phyloP scores from a whole-genome alignment of 2,888 invertebrate genomes.

The Epistrophe eligans region DNA sequence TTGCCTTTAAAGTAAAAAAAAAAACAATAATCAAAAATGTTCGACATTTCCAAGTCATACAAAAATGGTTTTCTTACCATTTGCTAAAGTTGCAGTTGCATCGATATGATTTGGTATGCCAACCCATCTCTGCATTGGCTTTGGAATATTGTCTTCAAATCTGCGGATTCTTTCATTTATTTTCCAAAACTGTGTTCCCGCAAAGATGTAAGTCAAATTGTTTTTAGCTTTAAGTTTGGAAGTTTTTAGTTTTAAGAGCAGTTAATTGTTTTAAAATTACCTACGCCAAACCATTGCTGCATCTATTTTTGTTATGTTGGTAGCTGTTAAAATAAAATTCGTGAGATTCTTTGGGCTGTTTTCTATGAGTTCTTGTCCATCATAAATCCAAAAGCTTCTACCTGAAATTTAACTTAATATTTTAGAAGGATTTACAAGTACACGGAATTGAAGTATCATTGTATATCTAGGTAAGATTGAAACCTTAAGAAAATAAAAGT shows the following conservation, averaged over 20 bases:
- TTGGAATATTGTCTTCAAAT: conserved; percentile 89
- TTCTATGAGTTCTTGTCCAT: conserved; percentile 85
- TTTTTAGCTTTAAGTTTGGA: conserved; percentile 81
- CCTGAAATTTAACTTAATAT: conserved; percentile 82
- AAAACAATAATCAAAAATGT: not conserved
- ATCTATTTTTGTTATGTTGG: conserved; percentile 84
- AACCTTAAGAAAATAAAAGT: too few species aligned
- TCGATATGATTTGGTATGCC: conserved; percentile 89
- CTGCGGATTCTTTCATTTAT: conserved; percentile 85
- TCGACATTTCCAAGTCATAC: not conserved
- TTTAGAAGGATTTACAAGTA: not conserved
- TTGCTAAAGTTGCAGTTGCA: conserved; percentile 89
- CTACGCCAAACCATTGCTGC: conserved; percentile 88
- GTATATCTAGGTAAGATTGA: too few species aligned
- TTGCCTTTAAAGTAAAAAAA: conserved; percentile 84
- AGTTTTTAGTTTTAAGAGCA: conserved; percentile 64
- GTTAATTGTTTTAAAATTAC: conserved; percentile 16
- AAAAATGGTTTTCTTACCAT: conserved; percentile 84
- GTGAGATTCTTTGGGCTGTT: conserved; percentile 86
- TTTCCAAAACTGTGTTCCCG: conserved; percentile 88
- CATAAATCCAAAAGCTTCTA: conserved; percentile 88
- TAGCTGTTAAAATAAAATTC: conserved; percentile 87
- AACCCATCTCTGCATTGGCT: conserved; percentile 87
- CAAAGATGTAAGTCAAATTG: conserved; percentile 87
- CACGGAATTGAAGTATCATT: too few species aligned